Evolutionary conservation across 1,140 invertebrate genomes (phyloP), one percentile per base, ranked within the genome.

Genomic region (Meteorus sp.): DNA sequence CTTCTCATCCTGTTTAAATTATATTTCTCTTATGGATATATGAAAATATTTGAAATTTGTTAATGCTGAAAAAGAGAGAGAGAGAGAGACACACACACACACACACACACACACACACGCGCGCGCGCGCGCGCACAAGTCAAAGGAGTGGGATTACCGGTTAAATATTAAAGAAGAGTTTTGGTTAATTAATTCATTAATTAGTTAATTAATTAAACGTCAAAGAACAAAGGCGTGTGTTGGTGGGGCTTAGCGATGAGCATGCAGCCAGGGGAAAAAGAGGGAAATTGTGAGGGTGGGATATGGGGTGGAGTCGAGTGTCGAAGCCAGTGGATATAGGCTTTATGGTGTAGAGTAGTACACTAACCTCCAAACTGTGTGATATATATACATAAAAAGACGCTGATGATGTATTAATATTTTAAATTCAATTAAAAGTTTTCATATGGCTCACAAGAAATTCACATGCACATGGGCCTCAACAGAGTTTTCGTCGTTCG

Each of bases 351-450:
- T 52, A 52, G 29, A 41, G 23, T 37, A 39, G 33, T 29, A 54
- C 52, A 43, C 20, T 22, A 37, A 57, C 31, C 35, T 35, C 29
- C 19, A 27, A 27, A 45, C 13, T 56, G 43, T 39, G 22, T 48
- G 39, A 56, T 47, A 52, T 48, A 45, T 41, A 39, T 17, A n/a
- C n/a, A n/a, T n/a, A n/a, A n/a, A n/a, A n/a, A 20, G 39, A 37
- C 50, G 50, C 19, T 19, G 27, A 41, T 58, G 60, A 67, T 66
- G n/a, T n/a, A 72, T 74, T 66, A 72, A 70, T 70, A 74, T 73
- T 72, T 73, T 69, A 72, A 73, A 73, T 73, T 73, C 69, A 76
- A 75, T 76, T 74, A 69, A 71, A 74, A 72, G 72, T 74, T 71
- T 60, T 45, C 58, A 25, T 27, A 23, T 4, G 11, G 35, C 8